Evolutionary conservation across 2,797 vertebrate genomes (phyloP).

Genomic region (Ceyx erithaca): DNA sequence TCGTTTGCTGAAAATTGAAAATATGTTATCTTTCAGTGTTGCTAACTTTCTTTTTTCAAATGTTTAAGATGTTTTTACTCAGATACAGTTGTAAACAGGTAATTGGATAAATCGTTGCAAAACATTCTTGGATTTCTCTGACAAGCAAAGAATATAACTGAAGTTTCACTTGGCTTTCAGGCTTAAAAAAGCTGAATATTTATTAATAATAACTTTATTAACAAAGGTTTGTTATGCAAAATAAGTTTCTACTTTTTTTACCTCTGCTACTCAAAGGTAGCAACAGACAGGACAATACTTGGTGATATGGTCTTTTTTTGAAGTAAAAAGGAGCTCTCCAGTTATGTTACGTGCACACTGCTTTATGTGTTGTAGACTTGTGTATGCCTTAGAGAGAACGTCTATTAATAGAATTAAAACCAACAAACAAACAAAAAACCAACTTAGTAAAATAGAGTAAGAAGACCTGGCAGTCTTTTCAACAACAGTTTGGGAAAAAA

Average conservation of each 20-base stretch:
- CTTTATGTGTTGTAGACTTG: not conserved
- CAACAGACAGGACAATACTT: not conserved
- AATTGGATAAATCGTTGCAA: not conserved
- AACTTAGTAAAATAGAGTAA: not conserved
- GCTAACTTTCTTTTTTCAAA: not conserved
- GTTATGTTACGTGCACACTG: not conserved
- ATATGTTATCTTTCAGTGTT: not conserved
- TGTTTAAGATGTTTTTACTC: not conserved
- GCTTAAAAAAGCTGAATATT: not conserved
- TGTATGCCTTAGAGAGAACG: not conserved
- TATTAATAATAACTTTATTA: not conserved
- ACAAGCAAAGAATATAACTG: not conserved
- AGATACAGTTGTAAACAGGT: not conserved
- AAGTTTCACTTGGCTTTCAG: not conserved
- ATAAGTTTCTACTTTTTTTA: not conserved
- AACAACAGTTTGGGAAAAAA: not conserved
- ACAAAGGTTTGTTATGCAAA: not conserved
- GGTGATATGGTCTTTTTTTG: not conserved
- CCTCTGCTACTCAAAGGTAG: not conserved
- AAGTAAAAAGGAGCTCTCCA: not conserved
- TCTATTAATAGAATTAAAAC: not conserved
- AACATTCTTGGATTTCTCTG: not conserved
- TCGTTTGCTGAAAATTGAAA: not conserved
- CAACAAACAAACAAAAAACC: not conserved
- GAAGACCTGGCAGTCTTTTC: not conserved